These are phyloP conservation scores for Numenius arquata DNA, from an alignment of 2,113 vertebrate genomes.

Conservation along the genomic window DNA sequence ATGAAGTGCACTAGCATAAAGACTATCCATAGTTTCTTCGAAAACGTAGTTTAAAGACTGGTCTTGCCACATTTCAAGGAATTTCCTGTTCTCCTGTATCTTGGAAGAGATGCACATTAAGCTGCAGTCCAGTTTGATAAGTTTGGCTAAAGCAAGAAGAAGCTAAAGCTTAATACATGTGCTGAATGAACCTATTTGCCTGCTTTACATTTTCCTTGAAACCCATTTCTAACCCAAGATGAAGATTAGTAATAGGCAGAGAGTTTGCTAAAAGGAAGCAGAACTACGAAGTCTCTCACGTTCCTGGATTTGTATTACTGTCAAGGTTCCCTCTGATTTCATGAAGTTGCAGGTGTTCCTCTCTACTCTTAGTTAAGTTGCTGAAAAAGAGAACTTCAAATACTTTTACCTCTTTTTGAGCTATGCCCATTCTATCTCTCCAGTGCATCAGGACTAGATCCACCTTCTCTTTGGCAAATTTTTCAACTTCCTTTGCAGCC, in stretches of 20 bases:
- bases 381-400: background rate
- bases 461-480: constrained; percentile 98
- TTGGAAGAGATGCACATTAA: background rate
- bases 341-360: background rate
- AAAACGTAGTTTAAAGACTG: background rate
- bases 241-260: background rate
- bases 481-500: constrained; percentile 98
- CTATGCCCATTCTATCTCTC: constrained; percentile 98
- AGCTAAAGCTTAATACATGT: background rate
- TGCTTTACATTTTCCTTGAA: background rate
- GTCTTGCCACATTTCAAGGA: background rate
- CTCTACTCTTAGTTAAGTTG: background rate
- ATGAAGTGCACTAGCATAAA: background rate
- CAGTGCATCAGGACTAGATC: constrained; percentile 97
- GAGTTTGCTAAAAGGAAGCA: background rate
- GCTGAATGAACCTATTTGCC: background rate
- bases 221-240: background rate
- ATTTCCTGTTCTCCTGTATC: background rate
- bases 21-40: background rate
- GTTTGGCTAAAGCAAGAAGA: background rate
- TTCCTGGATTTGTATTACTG: background rate
- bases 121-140: background rate
- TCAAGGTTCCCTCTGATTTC: background rate
- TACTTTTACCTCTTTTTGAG: constrained; percentile 93
- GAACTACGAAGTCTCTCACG: background rate